Base-by-base conservation (phyloP, 2,113 vertebrate genomes). In the Pseudorectes ferrugineus region DNA sequence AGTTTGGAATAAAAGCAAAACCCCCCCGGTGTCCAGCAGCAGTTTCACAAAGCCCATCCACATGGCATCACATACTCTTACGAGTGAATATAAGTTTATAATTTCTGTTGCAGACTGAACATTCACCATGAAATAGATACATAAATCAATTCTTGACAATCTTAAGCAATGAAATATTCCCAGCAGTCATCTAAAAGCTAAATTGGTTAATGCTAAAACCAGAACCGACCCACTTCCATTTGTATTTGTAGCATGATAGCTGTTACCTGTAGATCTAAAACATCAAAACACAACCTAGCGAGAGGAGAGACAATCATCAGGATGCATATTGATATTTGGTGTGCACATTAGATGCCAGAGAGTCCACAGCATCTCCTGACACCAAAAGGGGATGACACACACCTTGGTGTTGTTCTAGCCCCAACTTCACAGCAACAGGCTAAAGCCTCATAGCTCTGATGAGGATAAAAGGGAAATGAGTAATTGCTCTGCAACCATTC, bases 241-340 rank as follows among this genome's bases (percentile, higher is more conserved):
- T 65, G 15, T 61, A 43, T 72, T 79, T 72, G 48, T 40, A 51
- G n/a, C 24, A 72, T 16, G 52, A 23, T 8, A 83, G 20, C 18
- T 75, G 38, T 49, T 67, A 66, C 45, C 48, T 71, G 33, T 20
- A 82, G 58, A 63, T 45, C 22, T 76, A 72, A 79, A 83, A 35
- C 22, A 82, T 45, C 52, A 86, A 85, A 92, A 85, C 36, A 67
- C 11, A 71, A 46, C 12, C 26, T 40, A 51, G 52, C 57, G 28
- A 65, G 16, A 63, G 72, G 31, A 72, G 22, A 76, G 46, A 63
- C 31, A 42, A 87, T 38, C 52, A 62, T 31, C 19, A 63, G 65
- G 67, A 59, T 46, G 10, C 5, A 14, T 24, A 43, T 6, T 4
- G 4, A 43, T 20, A 31, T 11, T 38, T 0, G 5, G 4, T 48